A percentile compares a stretch with the other conserved stretches of the same genome.
phyloP scores from a whole-genome alignment of 2,888 invertebrate species.

The Caradrina kadenii region DNA sequence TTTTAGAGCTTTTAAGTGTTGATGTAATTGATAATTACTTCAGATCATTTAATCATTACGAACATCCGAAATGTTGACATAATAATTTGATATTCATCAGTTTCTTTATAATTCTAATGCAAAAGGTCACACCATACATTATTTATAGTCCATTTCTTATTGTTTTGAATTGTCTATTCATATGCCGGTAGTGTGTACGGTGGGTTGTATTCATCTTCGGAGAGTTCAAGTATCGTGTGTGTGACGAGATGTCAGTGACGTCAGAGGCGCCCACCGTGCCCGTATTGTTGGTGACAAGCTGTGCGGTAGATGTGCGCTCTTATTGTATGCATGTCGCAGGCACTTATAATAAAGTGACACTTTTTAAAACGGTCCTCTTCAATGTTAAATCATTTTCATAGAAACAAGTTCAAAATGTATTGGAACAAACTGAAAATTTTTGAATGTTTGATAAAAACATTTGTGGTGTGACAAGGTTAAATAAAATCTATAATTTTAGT shows the following conservation, averaged over 20 bases:
- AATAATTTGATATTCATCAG: background rate
- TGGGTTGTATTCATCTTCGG: slow-evolving; percentile 18
- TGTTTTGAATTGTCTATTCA: slow-evolving; percentile 22
- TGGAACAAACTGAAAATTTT: background rate
- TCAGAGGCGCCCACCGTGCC: slow-evolving; percentile 28
- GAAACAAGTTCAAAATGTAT: background rate
- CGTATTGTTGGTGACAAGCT: slow-evolving; percentile 42
- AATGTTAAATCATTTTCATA: background rate
- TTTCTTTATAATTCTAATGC: slow-evolving; percentile 14
- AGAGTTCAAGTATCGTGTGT: slow-evolving; percentile 29
- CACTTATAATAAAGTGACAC: slow-evolving; percentile 6
- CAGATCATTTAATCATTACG: background rate
- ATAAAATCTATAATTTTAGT: slow-evolving; percentile 16
- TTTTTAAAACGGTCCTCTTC: background rate
- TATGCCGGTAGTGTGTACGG: background rate
- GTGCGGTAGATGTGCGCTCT: slow-evolving; percentile 25
- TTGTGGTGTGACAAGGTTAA: background rate
- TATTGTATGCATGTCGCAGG: slow-evolving; percentile 42
- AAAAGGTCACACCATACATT: slow-evolving; percentile 15
- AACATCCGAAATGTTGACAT: slow-evolving; percentile 15
- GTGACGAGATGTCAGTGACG: slow-evolving; percentile 42
- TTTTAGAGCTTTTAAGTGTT: background rate
- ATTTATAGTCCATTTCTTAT: slow-evolving; percentile 21
- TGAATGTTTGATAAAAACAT: background rate
- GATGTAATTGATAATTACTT: too few species aligned